Evolutionary conservation across 2,888 invertebrate genomes (phyloP), one percentile per base, ranked within the genome.

Genomic region (Luffia ferchaultella): DNA sequence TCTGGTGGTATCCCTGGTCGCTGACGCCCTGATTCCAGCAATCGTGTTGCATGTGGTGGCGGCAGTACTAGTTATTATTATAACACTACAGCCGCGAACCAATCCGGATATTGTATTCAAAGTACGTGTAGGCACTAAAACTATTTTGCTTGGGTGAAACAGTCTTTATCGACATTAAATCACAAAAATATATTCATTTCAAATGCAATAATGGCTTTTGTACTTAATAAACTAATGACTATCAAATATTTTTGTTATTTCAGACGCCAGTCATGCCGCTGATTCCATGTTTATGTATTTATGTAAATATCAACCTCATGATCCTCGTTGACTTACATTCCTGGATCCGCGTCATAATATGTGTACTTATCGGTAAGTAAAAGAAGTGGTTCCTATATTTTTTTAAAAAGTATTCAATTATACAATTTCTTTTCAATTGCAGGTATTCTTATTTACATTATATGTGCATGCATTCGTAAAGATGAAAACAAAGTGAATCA

Each of bases 251-350:
- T 30, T 30, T 30, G 30, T n/a, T 9, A 43, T 40, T 70, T 50
- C 74, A 95, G 90, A 93, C 95, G 2, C 96, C 96, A 0, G 73
- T 91, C 16, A 92, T 96, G 0, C 96, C 96, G 1, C 76, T 93
- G 52, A 69, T 96, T 49, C 96, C 96, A 0, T 90, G 90, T 41
- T 62, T 93, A 45, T 95, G 95, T 64, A 90, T 95, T 55, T 86
- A 94, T 58, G 85, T 92, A 44, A 96, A 96, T 66, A 86, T 95
- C 50, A 93, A 95, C 67, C 78, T 96, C 18, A 95, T 96, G 94
- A 76, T 93, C 51, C 88, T 93, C 71, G 78, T 96, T 58, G 91
- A 92, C 57, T 60, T 71, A 0, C 82, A 87, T 55, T 96, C 96
- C 0, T 96, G 96, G 96, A 80, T 94, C n/a, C 76, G 94, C 57